Conservation (phyloP, 2,888 invertebrate species). For the Ormyrus nitidulus region DNA sequence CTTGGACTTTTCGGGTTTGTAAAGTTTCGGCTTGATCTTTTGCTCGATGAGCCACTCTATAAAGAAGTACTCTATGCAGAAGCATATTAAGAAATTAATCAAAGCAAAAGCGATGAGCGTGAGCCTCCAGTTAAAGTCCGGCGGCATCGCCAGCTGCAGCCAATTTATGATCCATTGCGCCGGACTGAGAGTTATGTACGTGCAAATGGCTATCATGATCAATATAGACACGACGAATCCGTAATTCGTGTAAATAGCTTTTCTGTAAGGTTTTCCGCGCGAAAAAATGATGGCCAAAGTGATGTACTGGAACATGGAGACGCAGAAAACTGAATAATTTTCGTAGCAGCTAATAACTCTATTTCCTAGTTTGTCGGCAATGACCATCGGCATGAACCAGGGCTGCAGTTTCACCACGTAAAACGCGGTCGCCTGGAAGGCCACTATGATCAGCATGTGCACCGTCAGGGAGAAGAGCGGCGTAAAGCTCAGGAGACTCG, state of each 20-base stretch:
- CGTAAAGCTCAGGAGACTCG: constrained; percentile 77
- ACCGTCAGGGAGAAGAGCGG: constrained; percentile 77
- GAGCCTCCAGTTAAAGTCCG: constrained; percentile 73
- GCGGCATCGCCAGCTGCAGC: constrained; percentile 71
- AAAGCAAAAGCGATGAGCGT: constrained; percentile 71
- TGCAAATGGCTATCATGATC: constrained; percentile 76
- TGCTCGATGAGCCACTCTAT: constrained; percentile 80
- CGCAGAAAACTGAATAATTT: constrained; percentile 80
- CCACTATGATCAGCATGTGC: constrained; percentile 77
- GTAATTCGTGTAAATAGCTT: constrained; percentile 80
- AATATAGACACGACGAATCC: constrained; percentile 76
- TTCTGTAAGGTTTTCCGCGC: constrained; percentile 81
- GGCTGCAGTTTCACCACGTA: constrained; percentile 76
- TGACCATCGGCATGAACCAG: constrained; percentile 78
- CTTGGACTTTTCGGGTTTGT: constrained; percentile 78
- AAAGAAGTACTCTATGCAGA: constrained; percentile 78
- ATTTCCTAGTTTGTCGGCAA: constrained; percentile 69
- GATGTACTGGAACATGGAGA: constrained; percentile 82
- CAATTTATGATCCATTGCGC: constrained; percentile 73
- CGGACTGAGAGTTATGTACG: constrained; percentile 77
- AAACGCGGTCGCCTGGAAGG: constrained; percentile 76
- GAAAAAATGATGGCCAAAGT: constrained; percentile 81
- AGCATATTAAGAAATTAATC: constrained; percentile 77
- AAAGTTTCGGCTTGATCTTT: constrained; percentile 76
- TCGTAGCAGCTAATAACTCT: constrained; percentile 76